A percentile compares a stretch with the other conserved stretches of the same genome.
These are phyloP conservation scores for Piaya cayana DNA, from an alignment of 2,113 vertebrate genomes.

Conservation along the genomic window DNA sequence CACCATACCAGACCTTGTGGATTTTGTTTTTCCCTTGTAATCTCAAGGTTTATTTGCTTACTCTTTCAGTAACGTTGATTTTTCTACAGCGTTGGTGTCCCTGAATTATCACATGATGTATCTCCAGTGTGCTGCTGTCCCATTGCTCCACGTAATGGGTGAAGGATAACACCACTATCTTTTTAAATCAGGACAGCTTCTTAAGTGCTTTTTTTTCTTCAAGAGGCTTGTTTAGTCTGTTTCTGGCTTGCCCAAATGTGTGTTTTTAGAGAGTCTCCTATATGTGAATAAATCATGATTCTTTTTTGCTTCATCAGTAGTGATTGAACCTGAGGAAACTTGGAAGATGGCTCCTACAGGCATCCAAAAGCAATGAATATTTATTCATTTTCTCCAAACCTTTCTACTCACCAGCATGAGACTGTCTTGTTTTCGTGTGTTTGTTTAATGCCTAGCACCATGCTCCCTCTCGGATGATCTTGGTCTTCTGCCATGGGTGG, in stretches of 20 bases:
- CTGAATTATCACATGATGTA: conserved; percentile 16
- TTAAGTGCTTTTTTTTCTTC: neutral
- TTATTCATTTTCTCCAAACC: conserved; percentile 12
- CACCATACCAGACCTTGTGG: neutral
- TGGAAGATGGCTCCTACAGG: neutral
- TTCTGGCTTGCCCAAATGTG: neutral
- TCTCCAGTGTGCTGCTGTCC: neutral
- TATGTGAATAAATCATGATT: neutral
- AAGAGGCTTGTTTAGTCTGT: conserved; percentile 40
- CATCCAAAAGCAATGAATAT: neutral
- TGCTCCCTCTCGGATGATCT: neutral
- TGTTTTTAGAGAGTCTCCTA: conserved; percentile 31
- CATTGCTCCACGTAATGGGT: neutral
- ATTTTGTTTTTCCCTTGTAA: neutral
- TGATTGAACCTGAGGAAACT: neutral
- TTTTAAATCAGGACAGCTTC: neutral
- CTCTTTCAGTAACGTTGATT: neutral
- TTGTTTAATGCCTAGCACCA: neutral
- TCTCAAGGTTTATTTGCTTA: conserved; percentile 60
- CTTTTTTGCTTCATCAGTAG: neutral
- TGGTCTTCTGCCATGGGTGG: neutral
- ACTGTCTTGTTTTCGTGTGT: conserved; percentile 5
- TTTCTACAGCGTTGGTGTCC: neutral
- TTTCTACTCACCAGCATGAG: neutral
- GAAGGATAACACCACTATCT: neutral